Conservation (phyloP, 1,140 invertebrate genomes). For the Achroia grisella region DNA sequence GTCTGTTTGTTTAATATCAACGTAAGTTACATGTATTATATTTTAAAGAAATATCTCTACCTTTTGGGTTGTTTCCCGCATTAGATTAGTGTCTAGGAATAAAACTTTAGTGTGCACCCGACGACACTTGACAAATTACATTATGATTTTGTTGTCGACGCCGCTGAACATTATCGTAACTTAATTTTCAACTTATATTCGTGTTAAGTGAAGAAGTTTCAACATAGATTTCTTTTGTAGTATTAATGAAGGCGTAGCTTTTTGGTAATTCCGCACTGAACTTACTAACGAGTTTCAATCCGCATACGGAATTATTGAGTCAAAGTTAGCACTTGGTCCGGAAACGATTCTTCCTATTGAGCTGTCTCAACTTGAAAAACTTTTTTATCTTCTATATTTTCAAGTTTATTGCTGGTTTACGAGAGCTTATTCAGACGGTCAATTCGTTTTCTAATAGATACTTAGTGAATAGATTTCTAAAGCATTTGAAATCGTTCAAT, state of each 20-base stretch:
- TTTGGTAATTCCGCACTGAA: neutral
- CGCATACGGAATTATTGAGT: neutral
- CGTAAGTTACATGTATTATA: no score
- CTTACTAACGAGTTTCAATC: slow-evolving; percentile 1
- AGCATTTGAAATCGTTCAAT: no score
- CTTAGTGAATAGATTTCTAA: no score
- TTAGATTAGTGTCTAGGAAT: no score
- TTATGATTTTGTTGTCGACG: slow-evolving; percentile 47
- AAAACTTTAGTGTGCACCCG: slow-evolving; percentile 13
- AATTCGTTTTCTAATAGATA: no score
- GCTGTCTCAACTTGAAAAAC: slow-evolving; percentile 13
- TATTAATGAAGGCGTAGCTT: neutral
- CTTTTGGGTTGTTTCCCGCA: no score
- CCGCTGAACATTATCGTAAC: slow-evolving; percentile 28
- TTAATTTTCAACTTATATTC: slow-evolving; percentile 37
- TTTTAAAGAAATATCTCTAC: no score
- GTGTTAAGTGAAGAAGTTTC: slow-evolving; percentile 35
- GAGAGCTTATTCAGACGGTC: no score
- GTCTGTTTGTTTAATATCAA: no score
- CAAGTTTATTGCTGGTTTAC: neutral
- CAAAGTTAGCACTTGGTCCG: slow-evolving; percentile 3
- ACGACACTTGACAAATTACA: slow-evolving; percentile 49
- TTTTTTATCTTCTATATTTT: slow-evolving; percentile 15
- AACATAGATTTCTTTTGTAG: neutral
- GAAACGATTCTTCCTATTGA: slow-evolving; percentile 8